Evolutionary conservation across 1,140 invertebrate genomes (phyloP).

Genomic region (Drosophila equinoxialis): DNA sequence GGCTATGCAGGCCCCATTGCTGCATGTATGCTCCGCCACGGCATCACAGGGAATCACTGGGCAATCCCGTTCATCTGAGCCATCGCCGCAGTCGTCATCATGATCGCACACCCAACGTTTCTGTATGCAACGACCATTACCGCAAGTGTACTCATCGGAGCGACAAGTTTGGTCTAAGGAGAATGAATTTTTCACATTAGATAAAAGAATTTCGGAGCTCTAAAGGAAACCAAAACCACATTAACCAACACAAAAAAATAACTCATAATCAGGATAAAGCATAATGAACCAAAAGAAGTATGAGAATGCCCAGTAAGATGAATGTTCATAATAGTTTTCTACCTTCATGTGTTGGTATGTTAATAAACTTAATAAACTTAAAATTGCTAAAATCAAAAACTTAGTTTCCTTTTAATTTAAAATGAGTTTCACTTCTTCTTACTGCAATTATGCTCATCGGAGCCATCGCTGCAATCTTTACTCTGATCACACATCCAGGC

Average conservation of each 20-base stretch:
- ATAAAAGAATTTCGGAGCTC: slow-evolving; percentile 5
- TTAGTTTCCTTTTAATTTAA: not conserved
- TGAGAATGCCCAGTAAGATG: not conserved
- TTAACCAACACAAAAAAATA: slow-evolving; percentile 19
- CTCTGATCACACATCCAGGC: slow-evolving; percentile 96
- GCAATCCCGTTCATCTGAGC: slow-evolving; percentile 91
- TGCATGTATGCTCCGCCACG: slow-evolving; percentile 88
- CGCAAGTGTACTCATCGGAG: slow-evolving; percentile 94
- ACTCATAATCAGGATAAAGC: slow-evolving; percentile 28
- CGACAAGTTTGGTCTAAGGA: slow-evolving; percentile 90
- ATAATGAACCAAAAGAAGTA: slow-evolving; percentile 42
- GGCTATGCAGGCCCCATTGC: slow-evolving; percentile 88
- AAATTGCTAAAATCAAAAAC: not conserved
- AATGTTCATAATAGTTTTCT: slow-evolving; percentile 10
- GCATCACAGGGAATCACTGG: slow-evolving; percentile 87
- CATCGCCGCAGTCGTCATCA: slow-evolving; percentile 93
- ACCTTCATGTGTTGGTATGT: not conserved
- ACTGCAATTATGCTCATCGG: slow-evolving; percentile 95
- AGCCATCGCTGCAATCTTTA: slow-evolving; percentile 93
- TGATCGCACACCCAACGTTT: slow-evolving; percentile 94
- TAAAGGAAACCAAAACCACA: slow-evolving; percentile 15
- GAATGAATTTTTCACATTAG: slow-evolving; percentile 10
- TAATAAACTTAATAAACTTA: slow-evolving; percentile 14
- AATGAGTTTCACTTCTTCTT: slow-evolving; percentile 83
- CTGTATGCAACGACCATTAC: slow-evolving; percentile 94